These are phyloP conservation scores for Eptesicus fuscus DNA, from an alignment of 2,113 vertebrate genomes.

Conservation along the genomic window DNA sequence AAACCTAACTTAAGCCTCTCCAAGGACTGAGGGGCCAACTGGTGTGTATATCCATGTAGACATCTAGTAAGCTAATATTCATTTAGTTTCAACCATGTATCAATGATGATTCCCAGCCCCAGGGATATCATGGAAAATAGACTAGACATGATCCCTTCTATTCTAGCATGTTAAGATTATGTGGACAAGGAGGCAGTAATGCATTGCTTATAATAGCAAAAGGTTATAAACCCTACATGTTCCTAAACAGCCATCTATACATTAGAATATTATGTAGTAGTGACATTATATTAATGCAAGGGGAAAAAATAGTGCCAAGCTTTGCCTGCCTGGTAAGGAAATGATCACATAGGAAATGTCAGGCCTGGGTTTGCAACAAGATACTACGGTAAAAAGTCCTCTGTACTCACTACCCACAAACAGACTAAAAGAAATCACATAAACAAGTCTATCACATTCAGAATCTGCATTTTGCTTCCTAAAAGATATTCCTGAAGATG, in stretches of 20 bases:
- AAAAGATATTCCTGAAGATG: neutral
- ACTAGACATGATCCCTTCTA: neutral
- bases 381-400: neutral
- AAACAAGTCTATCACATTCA: neutral
- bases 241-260: neutral
- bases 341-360: neutral
- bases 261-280: neutral
- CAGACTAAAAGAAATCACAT: neutral
- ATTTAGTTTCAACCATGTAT: neutral
- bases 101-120: neutral
- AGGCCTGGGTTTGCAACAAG: neutral
- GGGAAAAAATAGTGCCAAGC: neutral
- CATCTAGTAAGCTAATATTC: neutral
- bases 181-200: neutral
- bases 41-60: neutral
- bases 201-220: neutral
- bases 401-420: neutral
- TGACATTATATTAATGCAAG: neutral
- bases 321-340: neutral
- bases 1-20: neutral
- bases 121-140: neutral
- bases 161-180: neutral
- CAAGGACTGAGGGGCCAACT: neutral
- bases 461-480: neutral
- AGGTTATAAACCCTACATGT: neutral